Base-by-base conservation (phyloP, 2,797 vertebrate species). In the Pangasius larnaudii region DNA sequence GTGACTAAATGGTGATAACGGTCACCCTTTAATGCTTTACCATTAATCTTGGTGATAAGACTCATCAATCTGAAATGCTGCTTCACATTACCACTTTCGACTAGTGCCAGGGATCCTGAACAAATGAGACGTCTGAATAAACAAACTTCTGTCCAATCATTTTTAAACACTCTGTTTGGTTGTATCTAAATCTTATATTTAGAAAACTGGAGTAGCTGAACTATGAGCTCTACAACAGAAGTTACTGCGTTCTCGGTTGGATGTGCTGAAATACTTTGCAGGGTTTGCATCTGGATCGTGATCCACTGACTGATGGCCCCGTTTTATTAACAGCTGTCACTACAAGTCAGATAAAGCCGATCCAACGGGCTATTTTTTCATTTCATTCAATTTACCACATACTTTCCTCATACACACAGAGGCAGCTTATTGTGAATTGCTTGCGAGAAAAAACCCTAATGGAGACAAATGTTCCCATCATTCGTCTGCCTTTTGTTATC, bases 401-500 rank as follows among this genome's bases (percentile, higher is more conserved):
- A 36, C 61, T 67, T 84, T 67, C 24, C 27, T 83, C n/a, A 51
- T 6, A 67, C 16, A 82, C 59, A 84, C 24, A 74, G 13, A 75
- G 14, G 24, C 84, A 19, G 69, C 69, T 84, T 81, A 88, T 30
- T 79, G 65, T 84, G 27, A 75, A 56, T 42, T 39, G 33, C 42
- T 22, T 59, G 22, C 0, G 39, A 27, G 19, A 53, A 87, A 82
- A 7, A 88, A 86, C 72, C 75, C 18, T 39, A 67, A 82, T 65
- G 83, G 39, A 39, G 71, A 89, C 83, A 78, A 85, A 80, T 65
- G 56, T 83, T 69, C 61, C 82, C 58, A 85, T 72, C 16, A 18
- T 24, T 78, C 51, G 42, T 86, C 79, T 75, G 80, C 72, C 75
- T 90, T 88, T 59, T 85, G 85, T 90, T 86, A 59, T 14, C 79